Evolutionary conservation across 2,113 vertebrate genomes (phyloP).

Genomic region (Ailurus styani): DNA sequence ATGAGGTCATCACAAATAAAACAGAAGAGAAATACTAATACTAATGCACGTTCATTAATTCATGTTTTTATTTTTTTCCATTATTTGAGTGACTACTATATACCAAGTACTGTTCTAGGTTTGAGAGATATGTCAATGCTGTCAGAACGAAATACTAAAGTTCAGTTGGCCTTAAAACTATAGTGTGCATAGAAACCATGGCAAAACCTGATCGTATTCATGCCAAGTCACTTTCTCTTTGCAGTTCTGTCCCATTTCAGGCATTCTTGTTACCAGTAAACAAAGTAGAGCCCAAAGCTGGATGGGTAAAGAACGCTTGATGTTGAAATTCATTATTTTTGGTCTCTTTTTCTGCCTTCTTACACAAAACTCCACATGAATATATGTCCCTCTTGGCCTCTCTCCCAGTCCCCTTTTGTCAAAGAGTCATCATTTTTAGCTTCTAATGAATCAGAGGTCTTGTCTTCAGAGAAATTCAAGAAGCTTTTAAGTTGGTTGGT

Average conservation of each 20-base stretch:
- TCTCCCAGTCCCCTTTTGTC: neutral
- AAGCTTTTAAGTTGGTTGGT: neutral
- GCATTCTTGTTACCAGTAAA: neutral
- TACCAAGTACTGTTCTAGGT: neutral
- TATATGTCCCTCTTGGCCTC: neutral
- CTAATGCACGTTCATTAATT: neutral
- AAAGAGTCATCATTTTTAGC: neutral
- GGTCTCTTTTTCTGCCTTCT: neutral
- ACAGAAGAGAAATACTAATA: neutral
- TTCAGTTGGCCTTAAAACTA: neutral
- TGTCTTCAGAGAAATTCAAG: constrained; percentile 35
- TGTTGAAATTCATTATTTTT: neutral
- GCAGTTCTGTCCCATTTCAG: neutral
- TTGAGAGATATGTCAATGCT: neutral
- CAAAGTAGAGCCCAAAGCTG: neutral
- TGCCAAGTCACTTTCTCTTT: rapidly evolving
- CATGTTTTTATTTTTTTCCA: neutral
- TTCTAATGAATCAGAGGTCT: neutral
- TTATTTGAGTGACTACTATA: neutral
- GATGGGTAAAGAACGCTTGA: neutral
- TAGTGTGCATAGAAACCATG: neutral
- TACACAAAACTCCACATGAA: neutral
- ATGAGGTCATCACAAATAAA: neutral
- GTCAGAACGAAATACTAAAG: neutral
- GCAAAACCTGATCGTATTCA: neutral